Conservation (phyloP, 2,797 vertebrate species). For the Phoebastria nigripes region DNA sequence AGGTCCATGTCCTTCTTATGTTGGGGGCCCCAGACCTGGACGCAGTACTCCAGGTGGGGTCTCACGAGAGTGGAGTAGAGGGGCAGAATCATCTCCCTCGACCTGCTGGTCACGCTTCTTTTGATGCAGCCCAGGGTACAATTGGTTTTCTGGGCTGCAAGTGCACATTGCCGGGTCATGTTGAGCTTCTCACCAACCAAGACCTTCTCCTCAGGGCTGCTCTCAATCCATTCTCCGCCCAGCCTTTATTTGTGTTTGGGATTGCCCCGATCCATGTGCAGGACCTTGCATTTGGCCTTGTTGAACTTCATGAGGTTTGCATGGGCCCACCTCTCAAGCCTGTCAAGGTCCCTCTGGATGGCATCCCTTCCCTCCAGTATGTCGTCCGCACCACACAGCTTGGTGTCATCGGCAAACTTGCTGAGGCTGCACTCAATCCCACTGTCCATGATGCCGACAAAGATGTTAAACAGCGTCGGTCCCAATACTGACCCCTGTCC, state of each 20-base stretch:
- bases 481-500: too few species aligned
- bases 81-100: not conserved
- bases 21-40: not conserved
- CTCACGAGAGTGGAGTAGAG: not conserved
- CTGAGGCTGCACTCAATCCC: not conserved
- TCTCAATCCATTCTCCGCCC: not conserved
- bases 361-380: not conserved
- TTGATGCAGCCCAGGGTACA: not conserved
- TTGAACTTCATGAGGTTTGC: not conserved
- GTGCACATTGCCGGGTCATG: accelerated
- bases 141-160: not conserved
- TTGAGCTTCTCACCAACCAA: not conserved
- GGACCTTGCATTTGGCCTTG: not conserved
- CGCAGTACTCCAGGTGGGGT: not conserved
- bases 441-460: not conserved
- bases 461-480: not conserved
- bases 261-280: not conserved
- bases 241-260: not conserved
- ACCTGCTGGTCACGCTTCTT: not conserved
- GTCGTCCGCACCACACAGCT: not conserved
- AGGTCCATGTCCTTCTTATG: not conserved
- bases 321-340: not conserved
- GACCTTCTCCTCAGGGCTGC: not conserved
- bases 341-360: not conserved
- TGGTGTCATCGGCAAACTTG: not conserved